These are phyloP conservation scores for Theodoxus fluviatilis DNA, from an alignment of 2,888 invertebrate genomes.

Conservation along the genomic window DNA sequence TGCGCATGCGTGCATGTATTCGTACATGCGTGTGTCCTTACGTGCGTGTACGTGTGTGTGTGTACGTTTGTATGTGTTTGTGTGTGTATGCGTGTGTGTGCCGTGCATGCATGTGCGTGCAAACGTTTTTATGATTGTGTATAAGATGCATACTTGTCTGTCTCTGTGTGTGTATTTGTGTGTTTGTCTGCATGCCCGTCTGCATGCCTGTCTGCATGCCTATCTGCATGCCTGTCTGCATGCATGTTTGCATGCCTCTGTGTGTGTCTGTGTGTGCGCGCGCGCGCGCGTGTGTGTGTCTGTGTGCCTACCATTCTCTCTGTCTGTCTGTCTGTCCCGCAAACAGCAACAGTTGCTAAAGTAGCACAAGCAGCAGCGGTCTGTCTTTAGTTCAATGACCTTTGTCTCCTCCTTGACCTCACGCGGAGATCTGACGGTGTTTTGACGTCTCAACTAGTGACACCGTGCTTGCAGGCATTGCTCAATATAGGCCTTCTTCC, in stretches of 20 bases:
- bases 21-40: constrained; percentile 1
- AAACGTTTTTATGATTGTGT: no score
- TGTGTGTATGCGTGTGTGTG: constrained; percentile 8
- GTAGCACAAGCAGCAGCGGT: neutral
- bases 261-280: neutral
- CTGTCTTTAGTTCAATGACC: neutral
- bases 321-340: constrained; percentile 2
- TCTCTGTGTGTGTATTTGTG: constrained; percentile 10
- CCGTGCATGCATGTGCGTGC: neutral
- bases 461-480: neutral
- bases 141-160: no score
- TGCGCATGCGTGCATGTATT: neutral
- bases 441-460: neutral
- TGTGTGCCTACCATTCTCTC: neutral
- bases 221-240: constrained; percentile 5
- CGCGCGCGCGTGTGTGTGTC: neutral
- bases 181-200: neutral
- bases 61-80: neutral
- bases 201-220: neutral
- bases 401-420: no score
- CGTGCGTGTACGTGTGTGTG: constrained; percentile 2
- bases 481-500: no score
- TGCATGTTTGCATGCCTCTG: neutral
- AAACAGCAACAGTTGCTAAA: neutral
- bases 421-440: no score